Conservation (phyloP, 2,113 vertebrate species). For the Mastomys natalensis region DNA sequence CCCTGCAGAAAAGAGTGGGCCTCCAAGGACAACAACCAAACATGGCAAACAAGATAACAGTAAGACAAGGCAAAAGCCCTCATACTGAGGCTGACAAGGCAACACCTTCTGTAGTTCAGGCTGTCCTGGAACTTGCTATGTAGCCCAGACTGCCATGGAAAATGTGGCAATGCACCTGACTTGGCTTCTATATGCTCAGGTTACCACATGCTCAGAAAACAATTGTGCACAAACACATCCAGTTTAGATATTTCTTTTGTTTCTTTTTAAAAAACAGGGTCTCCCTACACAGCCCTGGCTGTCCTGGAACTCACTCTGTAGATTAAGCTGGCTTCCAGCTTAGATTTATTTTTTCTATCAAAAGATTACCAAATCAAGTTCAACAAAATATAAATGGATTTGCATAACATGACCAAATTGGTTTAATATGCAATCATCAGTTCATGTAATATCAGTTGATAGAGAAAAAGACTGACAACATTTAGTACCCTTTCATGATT, state of each 20-base stretch:
- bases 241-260: too few relatives aligned
- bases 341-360: neutral
- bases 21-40: neutral
- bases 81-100: neutral
- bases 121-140: neutral
- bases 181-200: neutral
- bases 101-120: neutral
- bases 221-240: too few relatives aligned
- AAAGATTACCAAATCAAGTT: neutral
- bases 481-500: conserved; percentile 1
- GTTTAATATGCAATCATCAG: neutral
- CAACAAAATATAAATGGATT: neutral
- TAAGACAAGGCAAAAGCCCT: neutral
- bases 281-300: too few relatives aligned
- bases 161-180: neutral
- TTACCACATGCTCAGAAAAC: neutral
- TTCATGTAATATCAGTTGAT: neutral
- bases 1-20: neutral
- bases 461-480: neutral
- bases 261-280: too few relatives aligned
- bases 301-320: too few relatives aligned
- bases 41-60: neutral
- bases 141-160: neutral
- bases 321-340: neutral
- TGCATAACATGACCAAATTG: neutral